Evolutionary conservation across 2,888 invertebrate species (phyloP), one percentile per base, ranked within the genome.

Genomic region (Dolomedes plantarius): DNA sequence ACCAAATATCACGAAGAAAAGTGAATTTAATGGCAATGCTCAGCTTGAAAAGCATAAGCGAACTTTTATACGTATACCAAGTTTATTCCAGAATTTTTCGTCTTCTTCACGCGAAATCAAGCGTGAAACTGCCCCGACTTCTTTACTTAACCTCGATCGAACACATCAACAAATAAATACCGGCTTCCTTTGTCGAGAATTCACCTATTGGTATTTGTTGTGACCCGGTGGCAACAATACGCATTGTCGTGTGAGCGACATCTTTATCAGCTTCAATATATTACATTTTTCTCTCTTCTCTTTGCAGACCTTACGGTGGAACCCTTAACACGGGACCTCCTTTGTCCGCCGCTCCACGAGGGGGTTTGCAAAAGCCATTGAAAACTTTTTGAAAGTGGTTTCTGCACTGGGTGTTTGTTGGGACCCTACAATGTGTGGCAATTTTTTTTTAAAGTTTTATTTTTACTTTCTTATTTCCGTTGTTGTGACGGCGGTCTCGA

Each of bases 251-350:
- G 56, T 56, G 56, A 56, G 56, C 56, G 56, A 56, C 56, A 56
- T 56, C 56, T 56, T 56, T 56, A 56, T 56, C 56, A 56, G 56
- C 56, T 56, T 56, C 56, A 56, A 56, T 56, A 56, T 56, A 56
- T 56, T 23, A 56, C 23, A 56, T 56, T 56, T 56, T 56, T 56
- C 9, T 16, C 46, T 16, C 1, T 13, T 5, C 16, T 5, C 16
- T 46, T 46, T 23, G 7, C 3, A 56, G 56, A 56, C 11, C 56
- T 56, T 56, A 56, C 23, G 23, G 19, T 1, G 13, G 13, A 46
- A 46, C 9, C 13, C 46, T 11, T n/a, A 6, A 16, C 7, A 56
- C 56, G 16, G 7, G 56, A 23, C 13, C 7, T 16, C 56, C 13
- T 16, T 23, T 56, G 7, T 6, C 23, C 19, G 2, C n/a, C 5